phyloP scores from a whole-genome alignment of 1,140 invertebrate genomes.

The Hypothenemus hampei region DNA sequence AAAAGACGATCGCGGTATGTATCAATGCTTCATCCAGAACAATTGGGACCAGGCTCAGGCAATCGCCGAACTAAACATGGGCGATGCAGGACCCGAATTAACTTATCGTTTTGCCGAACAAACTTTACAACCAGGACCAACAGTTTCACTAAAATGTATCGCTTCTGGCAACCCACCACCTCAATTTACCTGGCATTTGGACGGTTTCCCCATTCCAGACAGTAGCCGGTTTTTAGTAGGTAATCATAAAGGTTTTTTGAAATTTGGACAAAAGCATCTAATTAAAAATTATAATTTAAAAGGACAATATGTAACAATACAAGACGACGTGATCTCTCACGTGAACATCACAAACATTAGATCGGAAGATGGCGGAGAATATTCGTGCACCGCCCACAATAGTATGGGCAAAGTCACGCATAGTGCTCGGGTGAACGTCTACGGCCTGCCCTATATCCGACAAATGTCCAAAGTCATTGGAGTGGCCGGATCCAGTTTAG shows the following conservation, averaged over 20 bases:
- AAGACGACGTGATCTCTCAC: constrained; percentile 90
- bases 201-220: constrained; percentile 77
- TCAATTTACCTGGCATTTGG: constrained; percentile 81
- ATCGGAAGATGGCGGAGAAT: constrained; percentile 88
- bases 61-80: constrained; percentile 73
- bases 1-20: constrained; percentile 78
- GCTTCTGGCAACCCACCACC: constrained; percentile 88
- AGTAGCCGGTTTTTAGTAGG: constrained; percentile 76
- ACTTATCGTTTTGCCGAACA: constrained; percentile 86
- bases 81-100: constrained; percentile 79
- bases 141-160: constrained; percentile 84
- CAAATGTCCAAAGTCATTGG: constrained; percentile 88
- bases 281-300: too few relatives aligned
- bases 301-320: constrained; percentile 78
- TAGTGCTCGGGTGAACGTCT: constrained; percentile 83
- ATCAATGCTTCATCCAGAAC: constrained; percentile 84
- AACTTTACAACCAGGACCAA: constrained; percentile 80
- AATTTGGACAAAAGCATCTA: neutral
- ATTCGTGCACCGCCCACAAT: constrained; percentile 81
- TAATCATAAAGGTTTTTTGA: constrained; percentile 10
- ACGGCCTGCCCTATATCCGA: constrained; percentile 82
- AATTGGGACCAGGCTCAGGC: constrained; percentile 82
- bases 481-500: constrained; percentile 77
- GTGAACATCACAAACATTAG: constrained; percentile 86
- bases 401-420: constrained; percentile 70